Evolutionary conservation across 2,888 invertebrate genomes (phyloP).

Genomic region (Phengaris alcon): DNA sequence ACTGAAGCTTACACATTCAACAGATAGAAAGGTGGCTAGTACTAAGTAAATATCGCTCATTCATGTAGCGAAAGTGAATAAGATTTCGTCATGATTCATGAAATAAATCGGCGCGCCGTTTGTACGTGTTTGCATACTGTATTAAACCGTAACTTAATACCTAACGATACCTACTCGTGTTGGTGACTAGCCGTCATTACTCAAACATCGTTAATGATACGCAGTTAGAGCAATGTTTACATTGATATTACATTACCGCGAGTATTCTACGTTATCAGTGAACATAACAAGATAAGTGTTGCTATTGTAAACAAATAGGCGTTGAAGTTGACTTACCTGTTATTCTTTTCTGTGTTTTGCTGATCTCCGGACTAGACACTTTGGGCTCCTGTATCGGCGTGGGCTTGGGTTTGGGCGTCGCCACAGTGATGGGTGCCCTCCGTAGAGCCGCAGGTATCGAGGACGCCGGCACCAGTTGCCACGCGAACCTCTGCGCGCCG

Average conservation of each 20-base stretch:
- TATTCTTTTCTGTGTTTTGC: conserved; percentile 79
- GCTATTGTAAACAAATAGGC: conserved; percentile 32
- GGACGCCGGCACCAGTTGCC: conserved; percentile 71
- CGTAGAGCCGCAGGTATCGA: conserved; percentile 66
- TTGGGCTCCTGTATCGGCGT: conserved; percentile 58
- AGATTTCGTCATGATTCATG: background rate
- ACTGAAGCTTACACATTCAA: too few species aligned
- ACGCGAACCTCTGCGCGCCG: conserved; percentile 74
- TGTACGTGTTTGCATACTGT: background rate
- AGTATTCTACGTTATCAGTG: conserved; percentile 31
- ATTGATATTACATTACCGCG: conserved; percentile 16
- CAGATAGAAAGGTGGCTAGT: too few species aligned
- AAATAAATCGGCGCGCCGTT: background rate
- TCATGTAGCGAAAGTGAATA: conserved; percentile 7
- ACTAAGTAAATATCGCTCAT: background rate
- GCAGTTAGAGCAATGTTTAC: conserved; percentile 26
- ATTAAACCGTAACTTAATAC: background rate
- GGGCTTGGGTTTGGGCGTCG: conserved; percentile 52
- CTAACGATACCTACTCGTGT: background rate
- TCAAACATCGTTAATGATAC: conserved; percentile 9
- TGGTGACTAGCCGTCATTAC: conserved; percentile 8
- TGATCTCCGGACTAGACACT: conserved; percentile 66
- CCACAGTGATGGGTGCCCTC: conserved; percentile 64
- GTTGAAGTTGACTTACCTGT: conserved; percentile 69
- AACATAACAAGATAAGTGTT: conserved; percentile 25